phyloP scores from a whole-genome alignment of 2,888 invertebrate genomes.

The Agrilus cyanescens region DNA sequence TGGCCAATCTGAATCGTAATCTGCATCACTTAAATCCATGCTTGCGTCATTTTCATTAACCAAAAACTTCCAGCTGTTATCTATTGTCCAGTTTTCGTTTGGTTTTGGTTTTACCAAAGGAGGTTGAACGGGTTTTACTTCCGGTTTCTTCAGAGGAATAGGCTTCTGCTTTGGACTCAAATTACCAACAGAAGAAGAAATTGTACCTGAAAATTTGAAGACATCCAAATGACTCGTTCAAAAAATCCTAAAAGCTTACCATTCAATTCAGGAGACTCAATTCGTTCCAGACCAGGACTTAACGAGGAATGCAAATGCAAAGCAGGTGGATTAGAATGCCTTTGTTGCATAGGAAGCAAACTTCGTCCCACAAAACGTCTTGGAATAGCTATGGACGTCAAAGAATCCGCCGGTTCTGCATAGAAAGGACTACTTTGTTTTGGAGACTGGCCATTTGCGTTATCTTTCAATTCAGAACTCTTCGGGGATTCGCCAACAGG shows the following conservation, averaged over 20 bases:
- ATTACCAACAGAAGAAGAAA: slow-evolving; percentile 61
- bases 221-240: background rate
- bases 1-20: slow-evolving; percentile 43
- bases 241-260: slow-evolving; percentile 15
- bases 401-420: slow-evolving; percentile 78
- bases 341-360: slow-evolving; percentile 29
- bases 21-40: slow-evolving; percentile 38
- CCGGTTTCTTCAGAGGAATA: slow-evolving; percentile 37
- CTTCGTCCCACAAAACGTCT: slow-evolving; percentile 23
- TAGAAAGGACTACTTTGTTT: slow-evolving; percentile 80
- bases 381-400: slow-evolving; percentile 44
- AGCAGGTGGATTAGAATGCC: slow-evolving; percentile 39
- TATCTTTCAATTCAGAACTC: slow-evolving; percentile 8
- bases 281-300: slow-evolving; percentile 32
- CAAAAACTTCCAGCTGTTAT: slow-evolving; percentile 86
- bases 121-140: slow-evolving; percentile 60
- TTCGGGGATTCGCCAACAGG: slow-evolving; percentile 15
- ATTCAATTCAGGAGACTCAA: slow-evolving; percentile 32
- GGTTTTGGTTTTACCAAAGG: slow-evolving; percentile 45
- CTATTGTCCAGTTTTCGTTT: slow-evolving; percentile 65
- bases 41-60: slow-evolving; percentile 45
- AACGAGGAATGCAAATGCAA: slow-evolving; percentile 28
- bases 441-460: slow-evolving; percentile 21
- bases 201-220: slow-evolving; percentile 23
- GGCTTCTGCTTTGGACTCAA: slow-evolving; percentile 37